Base-by-base conservation (phyloP, 2,797 vertebrate species). In the Nannoperca obscura region DNA sequence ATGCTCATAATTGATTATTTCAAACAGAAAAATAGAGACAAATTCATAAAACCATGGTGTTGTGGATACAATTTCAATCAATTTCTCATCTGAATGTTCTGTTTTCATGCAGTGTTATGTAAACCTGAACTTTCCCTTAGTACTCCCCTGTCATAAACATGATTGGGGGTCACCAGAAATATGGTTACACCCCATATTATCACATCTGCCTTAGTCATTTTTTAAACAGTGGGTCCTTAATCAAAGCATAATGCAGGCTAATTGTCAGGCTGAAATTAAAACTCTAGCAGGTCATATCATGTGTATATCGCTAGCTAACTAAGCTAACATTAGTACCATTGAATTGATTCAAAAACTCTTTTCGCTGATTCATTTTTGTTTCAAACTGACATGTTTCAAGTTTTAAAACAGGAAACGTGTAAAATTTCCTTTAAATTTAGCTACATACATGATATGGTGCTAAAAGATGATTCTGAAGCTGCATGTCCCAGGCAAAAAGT, bases 121-220 rank as follows among this genome's bases (percentile, higher is more conserved):
- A 30, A 60, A 58, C 13, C 34, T 20, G 27, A 57, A 47, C 66
- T 47, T 55, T 79, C 60, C 55, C 66, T 60, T 68, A 79, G 22
- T 20, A 7, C 46, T 68, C 47, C 30, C 30, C 5, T 40, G 42
- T 77, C n/a, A 81, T 74, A 50, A 15, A 63, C 30, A 58, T 62
- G 27, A 67, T 77, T 60, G 59, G 19, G 5, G 22, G 27, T n/a
- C 46, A 53, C 47, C 17, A 40, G 15, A 44, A 71, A 55, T n/a
- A 71, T n/a, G 12, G 49, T 54, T 38, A 19, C 65, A 54, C 24
- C 27, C 32, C 34, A 71, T 17, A n/a, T 17, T 30, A 49, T 44
- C 58, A 32, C 46, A 36, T 64, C 30, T 36, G 10, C 60, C 24
- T 9, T 62, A 12, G 2, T 36, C 0, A n/a, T 38, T 13, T 38